Conservation (phyloP, 2,113 vertebrate genomes). For the Tinamus guttatus region DNA sequence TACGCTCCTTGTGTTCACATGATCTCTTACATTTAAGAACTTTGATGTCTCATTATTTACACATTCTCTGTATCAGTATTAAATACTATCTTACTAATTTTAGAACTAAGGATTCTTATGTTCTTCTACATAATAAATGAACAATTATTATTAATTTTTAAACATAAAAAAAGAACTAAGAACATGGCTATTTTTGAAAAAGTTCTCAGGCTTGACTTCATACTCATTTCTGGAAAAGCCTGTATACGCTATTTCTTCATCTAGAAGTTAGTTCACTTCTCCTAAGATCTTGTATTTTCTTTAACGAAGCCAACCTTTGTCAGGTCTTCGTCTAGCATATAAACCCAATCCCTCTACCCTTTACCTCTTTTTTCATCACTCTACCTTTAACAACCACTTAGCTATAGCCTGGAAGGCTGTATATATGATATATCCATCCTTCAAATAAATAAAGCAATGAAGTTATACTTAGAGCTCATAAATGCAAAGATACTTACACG, state of each 20-base stretch:
- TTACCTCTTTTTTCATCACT: neutral
- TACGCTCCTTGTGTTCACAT: neutral
- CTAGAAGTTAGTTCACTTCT: neutral
- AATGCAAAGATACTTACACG: slow-evolving; percentile 70
- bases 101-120: neutral
- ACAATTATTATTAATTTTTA: neutral
- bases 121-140: neutral
- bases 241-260: neutral
- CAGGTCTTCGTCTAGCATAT: neutral
- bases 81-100: neutral
- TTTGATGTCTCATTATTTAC: neutral
- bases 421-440: neutral
- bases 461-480: neutral
- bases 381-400: neutral
- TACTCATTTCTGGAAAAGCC: neutral
- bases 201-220: neutral
- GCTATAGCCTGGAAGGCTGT: neutral
- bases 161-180: neutral
- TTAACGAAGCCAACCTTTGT: neutral
- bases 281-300: neutral
- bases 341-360: neutral
- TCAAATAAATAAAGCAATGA: neutral
- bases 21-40: neutral
- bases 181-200: neutral
- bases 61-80: neutral